phyloP scores from a whole-genome alignment of 2,888 invertebrate species.

The Meteorus colon region DNA sequence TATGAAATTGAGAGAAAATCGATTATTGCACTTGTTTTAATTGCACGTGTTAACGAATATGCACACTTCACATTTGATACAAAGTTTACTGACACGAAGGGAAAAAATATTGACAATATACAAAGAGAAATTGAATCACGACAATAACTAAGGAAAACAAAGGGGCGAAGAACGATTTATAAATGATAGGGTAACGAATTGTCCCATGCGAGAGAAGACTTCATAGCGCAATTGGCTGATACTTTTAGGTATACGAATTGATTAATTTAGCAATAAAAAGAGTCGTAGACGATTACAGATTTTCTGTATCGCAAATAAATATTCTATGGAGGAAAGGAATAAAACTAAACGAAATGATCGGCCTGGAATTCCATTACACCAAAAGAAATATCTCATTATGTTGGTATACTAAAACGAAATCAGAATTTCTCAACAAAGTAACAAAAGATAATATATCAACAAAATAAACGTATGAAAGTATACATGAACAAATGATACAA shows the following conservation, averaged over 20 bases:
- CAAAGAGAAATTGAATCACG: slow-evolving; percentile 19
- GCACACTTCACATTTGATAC: slow-evolving; percentile 29
- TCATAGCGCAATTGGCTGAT: slow-evolving; percentile 62
- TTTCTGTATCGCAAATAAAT: slow-evolving; percentile 2
- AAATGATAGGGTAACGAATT: neutral
- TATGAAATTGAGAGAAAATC: neutral
- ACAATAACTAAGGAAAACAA: slow-evolving; percentile 7
- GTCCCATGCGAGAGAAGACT: neutral
- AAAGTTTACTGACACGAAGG: slow-evolving; percentile 25
- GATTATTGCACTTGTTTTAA: slow-evolving; percentile 52
- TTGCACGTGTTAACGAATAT: slow-evolving; percentile 41
- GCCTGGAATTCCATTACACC: too few relatives aligned
- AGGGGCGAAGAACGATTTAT: neutral
- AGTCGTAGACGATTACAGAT: neutral
- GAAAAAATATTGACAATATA: slow-evolving; percentile 7
- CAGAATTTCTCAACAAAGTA: slow-evolving; percentile 2
- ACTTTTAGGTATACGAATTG: slow-evolving; percentile 61
- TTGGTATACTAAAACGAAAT: slow-evolving; percentile 33
- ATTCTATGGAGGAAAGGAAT: neutral
- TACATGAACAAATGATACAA: slow-evolving; percentile 62
- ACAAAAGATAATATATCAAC: slow-evolving; percentile 24
- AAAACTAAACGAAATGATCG: neutral
- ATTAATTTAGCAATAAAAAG: slow-evolving; percentile 33
- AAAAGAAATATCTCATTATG: too few relatives aligned
- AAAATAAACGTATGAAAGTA: slow-evolving; percentile 65